These are phyloP conservation scores for Picathartes gymnocephalus DNA, from an alignment of 2,113 vertebrate species.

Conservation along the genomic window DNA sequence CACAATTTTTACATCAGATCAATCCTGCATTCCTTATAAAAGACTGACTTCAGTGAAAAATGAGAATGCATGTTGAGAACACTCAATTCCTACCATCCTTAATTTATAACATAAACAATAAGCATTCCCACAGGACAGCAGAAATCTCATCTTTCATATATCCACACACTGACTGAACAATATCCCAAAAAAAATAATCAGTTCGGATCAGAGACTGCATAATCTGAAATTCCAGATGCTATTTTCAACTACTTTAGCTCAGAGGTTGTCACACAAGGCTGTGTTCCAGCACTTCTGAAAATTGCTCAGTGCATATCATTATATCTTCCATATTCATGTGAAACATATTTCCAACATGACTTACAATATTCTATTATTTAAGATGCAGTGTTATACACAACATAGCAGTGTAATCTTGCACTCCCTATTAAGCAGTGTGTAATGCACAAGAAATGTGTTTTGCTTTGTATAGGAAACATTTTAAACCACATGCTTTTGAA, in stretches of 20 bases:
- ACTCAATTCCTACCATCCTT: not conserved
- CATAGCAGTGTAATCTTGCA: constrained; percentile 23
- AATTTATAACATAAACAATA: not conserved
- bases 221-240: constrained; percentile 66
- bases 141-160: constrained; percentile 2
- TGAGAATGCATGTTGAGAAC: not conserved
- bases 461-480: constrained; percentile 50
- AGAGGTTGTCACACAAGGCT: constrained; percentile 43
- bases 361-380: constrained; percentile 57
- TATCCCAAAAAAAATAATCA: constrained; percentile 58
- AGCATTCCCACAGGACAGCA: not conserved
- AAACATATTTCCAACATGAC: constrained; percentile 47
- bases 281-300: constrained; percentile 40
- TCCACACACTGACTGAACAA: not conserved
- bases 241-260: constrained; percentile 34
- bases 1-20: not conserved
- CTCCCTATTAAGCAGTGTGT: constrained; percentile 49
- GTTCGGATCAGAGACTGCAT: constrained; percentile 43
- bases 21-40: not conserved
- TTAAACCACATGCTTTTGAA: constrained; percentile 60
- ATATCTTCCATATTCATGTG: constrained; percentile 51
- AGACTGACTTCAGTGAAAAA: not conserved
- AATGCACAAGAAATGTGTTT: constrained; percentile 43
- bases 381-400: constrained; percentile 27
- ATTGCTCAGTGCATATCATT: constrained; percentile 42